Percentiles rank a stretch among this genome's conserved stretches.
phyloP scores from a whole-genome alignment of 1,140 invertebrate species.

The silkworm (Bombyx mori) region ASM3026992v2 NC_085110.1:5264001-5264500 shows the following conservation, averaged over 20 bases:
- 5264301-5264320: conserved; percentile 10
- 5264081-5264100: neutral
- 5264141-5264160: conserved; percentile 12
- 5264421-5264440: conserved; percentile 59
- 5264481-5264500: conserved; percentile 26
- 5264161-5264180: conserved; percentile 32
- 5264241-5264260: conserved; percentile 14
- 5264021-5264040: neutral
- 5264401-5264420: conserved; percentile 54
- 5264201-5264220: conserved; percentile 21
- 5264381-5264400: conserved; percentile 13
- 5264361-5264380: conserved; percentile 23
- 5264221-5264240: conserved; percentile 17
- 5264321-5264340: conserved; percentile 24
- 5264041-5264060: conserved; percentile 4
- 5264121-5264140: conserved; percentile 4
- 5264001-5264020: conserved; percentile 7
- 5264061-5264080: neutral
- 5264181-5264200: conserved; percentile 34
- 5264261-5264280: conserved; percentile 10
- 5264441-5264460: conserved; percentile 43
- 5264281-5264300: conserved; percentile 5
- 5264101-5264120: conserved; percentile 10
- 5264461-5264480: conserved; percentile 35
- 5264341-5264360: conserved; percentile 24